Percentiles rank a stretch among this genome's conserved stretches.
Evolutionary conservation across 2,888 invertebrate genomes (phyloP).

Genomic region (Dysmachus trigonus): DNA sequence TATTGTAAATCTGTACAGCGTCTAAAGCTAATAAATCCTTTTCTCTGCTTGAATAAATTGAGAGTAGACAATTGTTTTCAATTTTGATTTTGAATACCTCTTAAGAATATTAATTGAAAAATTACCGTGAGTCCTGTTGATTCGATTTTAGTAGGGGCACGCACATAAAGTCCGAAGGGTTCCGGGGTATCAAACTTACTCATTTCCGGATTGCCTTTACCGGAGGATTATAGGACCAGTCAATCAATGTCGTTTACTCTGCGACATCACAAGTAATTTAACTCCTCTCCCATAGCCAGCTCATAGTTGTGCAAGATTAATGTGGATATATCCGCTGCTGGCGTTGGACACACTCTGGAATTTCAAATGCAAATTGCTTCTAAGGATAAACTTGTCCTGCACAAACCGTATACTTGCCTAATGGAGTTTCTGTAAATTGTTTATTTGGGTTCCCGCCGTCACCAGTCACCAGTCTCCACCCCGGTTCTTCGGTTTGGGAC

Average conservation of each 20-base stretch:
- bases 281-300: neutral
- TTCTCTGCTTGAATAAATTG: neutral
- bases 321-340: neutral
- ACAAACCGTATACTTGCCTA: neutral
- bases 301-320: neutral
- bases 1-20: neutral
- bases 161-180: neutral
- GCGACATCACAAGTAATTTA: neutral
- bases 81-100: neutral
- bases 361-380: conserved; percentile 27
- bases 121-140: neutral
- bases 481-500: neutral
- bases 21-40: neutral
- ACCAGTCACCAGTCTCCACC: neutral
- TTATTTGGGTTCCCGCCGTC: neutral
- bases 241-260: neutral
- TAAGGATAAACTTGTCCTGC: neutral
- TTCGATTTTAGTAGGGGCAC: neutral
- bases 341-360: neutral
- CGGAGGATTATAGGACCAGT: neutral
- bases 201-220: neutral
- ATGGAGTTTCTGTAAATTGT: conserved; percentile 15
- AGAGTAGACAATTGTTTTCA: neutral
- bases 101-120: neutral
- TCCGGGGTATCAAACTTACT: neutral